These are phyloP conservation scores for Henricia sp. DNA, from an alignment of 53 echinoderm and acorn worm species.

Conservation along the genomic window DNA sequence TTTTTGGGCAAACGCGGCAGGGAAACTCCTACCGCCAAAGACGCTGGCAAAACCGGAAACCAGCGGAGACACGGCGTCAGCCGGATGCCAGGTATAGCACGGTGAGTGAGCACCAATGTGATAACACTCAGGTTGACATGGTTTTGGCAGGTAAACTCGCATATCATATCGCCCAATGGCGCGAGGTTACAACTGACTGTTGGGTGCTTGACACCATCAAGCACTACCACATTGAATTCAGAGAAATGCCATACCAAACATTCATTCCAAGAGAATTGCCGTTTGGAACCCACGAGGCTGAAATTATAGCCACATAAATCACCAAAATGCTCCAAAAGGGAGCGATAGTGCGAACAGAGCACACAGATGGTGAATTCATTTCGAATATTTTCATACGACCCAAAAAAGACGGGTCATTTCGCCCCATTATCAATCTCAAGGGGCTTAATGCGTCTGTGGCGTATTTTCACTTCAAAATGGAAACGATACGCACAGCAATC, in stretches of 20 bases:
- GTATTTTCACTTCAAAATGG: too few species aligned
- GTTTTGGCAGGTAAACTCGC: slow-evolving; percentile 32
- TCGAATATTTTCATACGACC: background rate
- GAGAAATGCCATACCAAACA: background rate
- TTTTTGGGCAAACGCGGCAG: background rate
- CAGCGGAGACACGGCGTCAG: background rate
- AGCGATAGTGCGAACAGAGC: background rate
- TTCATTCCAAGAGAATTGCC: slow-evolving; percentile 6
- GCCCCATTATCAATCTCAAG: too few species aligned
- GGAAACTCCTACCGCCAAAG: slow-evolving; percentile 22
- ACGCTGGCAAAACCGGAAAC: background rate
- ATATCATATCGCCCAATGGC: slow-evolving; percentile 15
- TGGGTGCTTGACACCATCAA: background rate
- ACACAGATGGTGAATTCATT: background rate
- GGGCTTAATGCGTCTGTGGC: too few species aligned
- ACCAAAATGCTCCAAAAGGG: background rate
- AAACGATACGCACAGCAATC: slow-evolving; percentile 3
- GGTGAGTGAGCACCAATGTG: slow-evolving; percentile 40
- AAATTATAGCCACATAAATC: background rate
- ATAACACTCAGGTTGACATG: background rate
- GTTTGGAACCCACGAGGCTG: too few species aligned
- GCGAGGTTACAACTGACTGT: slow-evolving; percentile 8
- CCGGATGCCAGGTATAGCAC: background rate
- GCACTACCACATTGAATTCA: slow-evolving; percentile 45
- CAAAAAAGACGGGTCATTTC: background rate